phyloP scores from a whole-genome alignment of 2,113 vertebrate genomes.

The Chunga burmeisteri region DNA sequence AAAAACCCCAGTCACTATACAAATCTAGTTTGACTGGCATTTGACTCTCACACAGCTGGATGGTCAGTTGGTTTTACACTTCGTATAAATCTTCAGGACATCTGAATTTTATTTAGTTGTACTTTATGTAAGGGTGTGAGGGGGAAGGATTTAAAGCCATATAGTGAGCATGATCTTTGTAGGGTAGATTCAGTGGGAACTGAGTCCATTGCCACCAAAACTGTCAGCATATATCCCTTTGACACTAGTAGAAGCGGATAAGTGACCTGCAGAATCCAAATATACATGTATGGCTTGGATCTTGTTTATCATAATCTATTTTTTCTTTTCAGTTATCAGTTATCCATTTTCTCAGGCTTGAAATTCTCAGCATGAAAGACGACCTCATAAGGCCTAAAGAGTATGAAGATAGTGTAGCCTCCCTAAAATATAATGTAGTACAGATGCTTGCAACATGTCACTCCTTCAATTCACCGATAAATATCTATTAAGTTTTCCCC shows the following conservation, averaged over 20 bases:
- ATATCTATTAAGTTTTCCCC: not conserved
- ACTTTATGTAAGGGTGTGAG: not conserved
- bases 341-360: not conserved
- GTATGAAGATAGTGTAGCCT: not conserved
- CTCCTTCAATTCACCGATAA: not conserved
- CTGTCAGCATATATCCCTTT: not conserved
- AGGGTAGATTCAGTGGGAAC: not conserved
- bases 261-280: not conserved
- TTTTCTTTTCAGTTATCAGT: not conserved
- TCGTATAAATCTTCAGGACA: not conserved
- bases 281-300: not conserved
- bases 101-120: not conserved
- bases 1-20: not conserved
- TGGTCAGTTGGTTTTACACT: not conserved
- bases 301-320: not conserved
- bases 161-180: not conserved
- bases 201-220: not conserved
- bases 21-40: not conserved
- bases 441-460: not conserved
- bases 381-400: not conserved
- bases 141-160: not conserved
- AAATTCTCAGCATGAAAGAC: not conserved
- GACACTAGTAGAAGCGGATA: not conserved
- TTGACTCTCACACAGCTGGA: not conserved
- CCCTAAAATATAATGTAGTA: not conserved